Conservation (phyloP, 2,888 invertebrate species). For the Plusia festucae region DNA sequence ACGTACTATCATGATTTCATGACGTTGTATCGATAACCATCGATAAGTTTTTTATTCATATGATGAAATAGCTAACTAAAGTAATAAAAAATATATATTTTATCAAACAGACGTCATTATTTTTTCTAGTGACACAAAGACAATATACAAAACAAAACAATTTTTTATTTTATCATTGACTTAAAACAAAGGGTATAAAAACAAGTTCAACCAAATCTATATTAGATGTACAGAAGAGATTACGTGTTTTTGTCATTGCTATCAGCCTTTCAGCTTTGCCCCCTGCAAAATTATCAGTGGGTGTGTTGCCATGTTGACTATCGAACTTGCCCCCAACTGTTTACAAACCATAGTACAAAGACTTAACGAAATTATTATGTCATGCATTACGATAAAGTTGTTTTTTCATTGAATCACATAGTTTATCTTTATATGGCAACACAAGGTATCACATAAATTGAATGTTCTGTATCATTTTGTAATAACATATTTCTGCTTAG, state of each 20-base stretch:
- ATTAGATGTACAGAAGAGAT: conserved; percentile 42
- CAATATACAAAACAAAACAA: neutral
- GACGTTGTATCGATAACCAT: neutral
- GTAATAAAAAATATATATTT: too few species aligned
- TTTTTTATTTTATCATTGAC: neutral
- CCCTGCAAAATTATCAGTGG: conserved; percentile 69
- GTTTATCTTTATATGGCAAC: conserved; percentile 24
- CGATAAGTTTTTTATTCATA: neutral
- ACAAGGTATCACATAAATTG: conserved; percentile 36
- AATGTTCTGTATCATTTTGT: conserved; percentile 19
- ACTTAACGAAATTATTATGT: conserved; percentile 56
- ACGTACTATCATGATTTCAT: neutral
- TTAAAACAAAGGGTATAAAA: conserved; percentile 12
- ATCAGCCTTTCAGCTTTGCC: conserved; percentile 64
- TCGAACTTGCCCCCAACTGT: conserved; percentile 56
- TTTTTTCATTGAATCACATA: conserved; percentile 54
- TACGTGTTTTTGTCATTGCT: conserved; percentile 59
- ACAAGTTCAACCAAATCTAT: conserved; percentile 12
- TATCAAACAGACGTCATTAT: too few species aligned
- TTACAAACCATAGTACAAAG: conserved; percentile 61
- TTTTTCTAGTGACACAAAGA: neutral
- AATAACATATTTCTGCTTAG: conserved; percentile 16
- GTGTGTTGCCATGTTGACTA: conserved; percentile 68
- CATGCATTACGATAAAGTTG: conserved; percentile 64
- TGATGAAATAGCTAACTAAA: neutral